phyloP scores from a whole-genome alignment of 2,113 vertebrate species.

The Caretta caretta region DNA sequence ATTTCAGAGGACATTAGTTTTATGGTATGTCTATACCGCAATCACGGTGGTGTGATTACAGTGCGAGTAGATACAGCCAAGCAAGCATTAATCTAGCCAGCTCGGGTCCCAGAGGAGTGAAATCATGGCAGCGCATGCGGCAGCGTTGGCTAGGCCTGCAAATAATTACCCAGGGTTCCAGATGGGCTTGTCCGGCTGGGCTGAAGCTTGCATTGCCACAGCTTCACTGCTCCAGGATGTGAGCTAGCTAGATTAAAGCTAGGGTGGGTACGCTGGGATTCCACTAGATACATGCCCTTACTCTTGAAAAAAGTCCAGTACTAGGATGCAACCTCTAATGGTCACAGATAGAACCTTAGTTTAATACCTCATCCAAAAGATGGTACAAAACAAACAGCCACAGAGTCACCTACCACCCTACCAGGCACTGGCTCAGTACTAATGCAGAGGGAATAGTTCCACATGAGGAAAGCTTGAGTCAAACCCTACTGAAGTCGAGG shows the following conservation, averaged over 20 bases:
- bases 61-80: too few species aligned
- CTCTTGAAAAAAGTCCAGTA: background rate
- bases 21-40: background rate
- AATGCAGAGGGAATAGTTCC: background rate
- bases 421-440: background rate
- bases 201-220: too few species aligned
- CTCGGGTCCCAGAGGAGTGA: background rate
- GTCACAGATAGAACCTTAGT: background rate
- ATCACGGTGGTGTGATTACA: background rate
- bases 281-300: background rate
- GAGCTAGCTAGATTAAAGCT: too few species aligned
- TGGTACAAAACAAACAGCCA: background rate
- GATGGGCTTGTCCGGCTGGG: background rate
- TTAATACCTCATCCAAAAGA: background rate
- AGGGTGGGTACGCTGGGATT: too few species aligned
- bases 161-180: background rate
- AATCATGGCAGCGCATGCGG: background rate
- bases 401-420: background rate
- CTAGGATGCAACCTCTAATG: background rate
- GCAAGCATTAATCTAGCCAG: background rate
- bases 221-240: too few species aligned
- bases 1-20: background rate
- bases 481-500: background rate
- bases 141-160: too few species aligned
- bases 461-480: background rate